Base-by-base conservation (phyloP, 1,140 invertebrate genomes). In the Triops cancriformis region DNA sequence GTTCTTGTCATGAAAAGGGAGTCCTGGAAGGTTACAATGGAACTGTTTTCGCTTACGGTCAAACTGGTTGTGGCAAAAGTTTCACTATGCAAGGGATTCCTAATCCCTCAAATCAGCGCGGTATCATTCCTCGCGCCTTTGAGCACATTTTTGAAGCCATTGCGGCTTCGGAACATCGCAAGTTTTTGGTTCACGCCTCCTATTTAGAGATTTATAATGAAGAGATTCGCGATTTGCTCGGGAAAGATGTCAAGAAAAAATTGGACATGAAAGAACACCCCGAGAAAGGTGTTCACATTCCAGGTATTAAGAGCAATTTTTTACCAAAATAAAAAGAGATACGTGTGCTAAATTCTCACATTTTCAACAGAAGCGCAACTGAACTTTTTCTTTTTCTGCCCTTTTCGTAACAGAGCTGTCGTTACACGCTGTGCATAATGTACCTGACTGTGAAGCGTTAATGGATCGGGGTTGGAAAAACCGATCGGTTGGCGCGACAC, bases 121-220 rank as follows among this genome's bases (percentile, higher is more conserved):
- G 93, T 26, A 91, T 95, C 78, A 95, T 97, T 82, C 94, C 94
- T 11, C 87, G 93, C 77, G 90, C 93, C 3, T 92, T 97, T 84
- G 94, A 96, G 82, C 95, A 97, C 81, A 89, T 97, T 73, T 98
- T 97, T 85, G 94, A 97, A 84, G 93, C 93, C 0, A 96, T 95
- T 42, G 90, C 93, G 10, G 91, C 94, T 0, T 89, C 92, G 12
- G 90, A 91, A 73, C 88, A 90, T 78, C 90, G 90, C 26, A 94
- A 95, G 83, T 98, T 93, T 84, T 85, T 98, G 72, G 93, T 95
- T 0, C 87, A 96, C 76, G 90, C 94, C n/a, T 95, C 93, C 74
- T 98, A 96, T 83, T 87, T 97, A 64, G 96, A 98, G 85, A 97
- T 97, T 73, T 96, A 97, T 85, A 97, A 88, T 82, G 87, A 88